These are phyloP conservation scores for Drosophila burlai DNA, from an alignment of 1,140 invertebrate species.

Conservation along the genomic window DNA sequence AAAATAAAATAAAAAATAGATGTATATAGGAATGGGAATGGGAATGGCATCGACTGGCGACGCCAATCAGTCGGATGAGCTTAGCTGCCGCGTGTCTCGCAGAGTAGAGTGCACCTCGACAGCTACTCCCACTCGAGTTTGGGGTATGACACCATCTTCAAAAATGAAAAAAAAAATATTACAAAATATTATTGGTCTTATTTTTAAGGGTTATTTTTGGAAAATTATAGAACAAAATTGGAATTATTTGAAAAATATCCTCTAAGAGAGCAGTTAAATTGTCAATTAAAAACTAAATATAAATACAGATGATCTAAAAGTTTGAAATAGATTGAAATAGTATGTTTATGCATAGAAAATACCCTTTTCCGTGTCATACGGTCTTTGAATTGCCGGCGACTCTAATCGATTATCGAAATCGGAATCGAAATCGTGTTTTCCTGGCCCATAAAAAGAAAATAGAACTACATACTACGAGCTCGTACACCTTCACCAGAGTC, in stretches of 20 bases:
- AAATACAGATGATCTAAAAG: not conserved
- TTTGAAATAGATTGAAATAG: not conserved
- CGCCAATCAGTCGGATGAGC: conserved; percentile 62
- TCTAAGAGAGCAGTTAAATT: too few relatives aligned
- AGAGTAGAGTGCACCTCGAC: conserved; percentile 21
- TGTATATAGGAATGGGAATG: conserved; percentile 2
- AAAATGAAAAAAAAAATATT: too few relatives aligned
- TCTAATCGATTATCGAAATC: conserved; percentile 32
- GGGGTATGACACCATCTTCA: not conserved
- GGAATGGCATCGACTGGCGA: conserved; percentile 20
- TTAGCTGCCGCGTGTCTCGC: conserved; percentile 49
- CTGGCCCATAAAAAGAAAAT: conserved; percentile 28
- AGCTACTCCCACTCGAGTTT: conserved; percentile 5
- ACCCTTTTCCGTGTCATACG: conserved; percentile 2
- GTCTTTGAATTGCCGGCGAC: not conserved
- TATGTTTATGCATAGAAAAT: not conserved
- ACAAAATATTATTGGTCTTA: not conserved
- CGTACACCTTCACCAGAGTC: conserved; percentile 6
- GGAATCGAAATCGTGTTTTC: conserved; percentile 33
- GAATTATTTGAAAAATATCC: too few relatives aligned
- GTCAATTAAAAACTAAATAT: not conserved
- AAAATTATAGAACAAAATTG: too few relatives aligned
- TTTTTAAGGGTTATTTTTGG: too few relatives aligned
- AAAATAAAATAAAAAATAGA: not conserved
- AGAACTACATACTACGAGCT: not conserved